Conservation (phyloP, 2,888 invertebrate species). For the Microplitis manilae region DNA sequence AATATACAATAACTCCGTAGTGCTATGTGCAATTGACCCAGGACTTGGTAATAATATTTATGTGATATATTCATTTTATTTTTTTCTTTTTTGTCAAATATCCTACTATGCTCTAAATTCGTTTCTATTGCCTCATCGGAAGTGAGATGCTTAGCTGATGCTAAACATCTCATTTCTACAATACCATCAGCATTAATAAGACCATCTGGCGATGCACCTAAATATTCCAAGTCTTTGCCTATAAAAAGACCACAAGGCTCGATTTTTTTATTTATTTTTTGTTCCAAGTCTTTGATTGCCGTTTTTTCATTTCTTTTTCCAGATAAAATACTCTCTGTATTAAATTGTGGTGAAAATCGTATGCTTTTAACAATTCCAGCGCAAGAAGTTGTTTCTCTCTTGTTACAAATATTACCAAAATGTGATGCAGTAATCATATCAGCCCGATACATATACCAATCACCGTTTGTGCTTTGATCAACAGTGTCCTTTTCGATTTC, state of each 20-base stretch:
- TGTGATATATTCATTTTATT: no score
- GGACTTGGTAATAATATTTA: no score
- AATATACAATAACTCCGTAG: no score
- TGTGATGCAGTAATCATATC: constrained; percentile 48
- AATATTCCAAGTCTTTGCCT: constrained; percentile 46
- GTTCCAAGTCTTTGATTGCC: constrained; percentile 44
- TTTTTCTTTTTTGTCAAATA: no score
- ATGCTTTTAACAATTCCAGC: no score
- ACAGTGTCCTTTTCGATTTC: constrained; percentile 44
- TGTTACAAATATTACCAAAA: constrained; percentile 44
- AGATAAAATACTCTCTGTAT: constrained; percentile 41
- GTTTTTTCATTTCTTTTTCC: constrained; percentile 44
- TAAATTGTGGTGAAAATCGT: constrained; percentile 37
- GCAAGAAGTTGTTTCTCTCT: no score
- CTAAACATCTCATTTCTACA: constrained; percentile 53
- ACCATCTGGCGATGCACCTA: constrained; percentile 54
- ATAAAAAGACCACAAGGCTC: constrained; percentile 54
- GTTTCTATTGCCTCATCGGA: constrained; percentile 27
- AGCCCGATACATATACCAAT: constrained; percentile 43
- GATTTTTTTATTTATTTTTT: constrained; percentile 36
- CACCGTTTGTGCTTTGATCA: constrained; percentile 34
- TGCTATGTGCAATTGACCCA: no score
- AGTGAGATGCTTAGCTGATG: constrained; percentile 42
- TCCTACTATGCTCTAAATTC: no score
- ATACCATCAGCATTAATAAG: constrained; percentile 49